Evolutionary conservation across 2,113 vertebrate species (phyloP).

Genomic region (Scalopus aquaticus): DNA sequence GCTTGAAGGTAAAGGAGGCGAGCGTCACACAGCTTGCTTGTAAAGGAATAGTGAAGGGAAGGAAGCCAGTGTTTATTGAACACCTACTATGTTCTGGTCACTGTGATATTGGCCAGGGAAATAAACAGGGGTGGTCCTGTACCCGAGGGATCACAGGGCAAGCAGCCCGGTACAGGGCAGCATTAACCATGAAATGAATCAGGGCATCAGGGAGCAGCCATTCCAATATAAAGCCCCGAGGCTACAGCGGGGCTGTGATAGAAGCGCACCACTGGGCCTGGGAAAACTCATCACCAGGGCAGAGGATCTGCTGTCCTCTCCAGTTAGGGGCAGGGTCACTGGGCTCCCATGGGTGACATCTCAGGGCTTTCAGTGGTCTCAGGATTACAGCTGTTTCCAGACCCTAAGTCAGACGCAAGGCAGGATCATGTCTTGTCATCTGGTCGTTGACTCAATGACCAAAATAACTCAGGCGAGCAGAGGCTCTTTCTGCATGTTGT

Average conservation of each 20-base stretch:
- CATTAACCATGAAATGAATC: neutral
- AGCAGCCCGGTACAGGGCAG: neutral
- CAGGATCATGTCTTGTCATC: neutral
- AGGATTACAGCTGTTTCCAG: neutral
- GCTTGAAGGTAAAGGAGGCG: neutral
- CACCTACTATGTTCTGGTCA: neutral
- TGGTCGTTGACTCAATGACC: neutral
- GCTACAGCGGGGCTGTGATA: neutral
- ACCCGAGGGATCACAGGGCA: neutral
- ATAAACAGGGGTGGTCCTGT: neutral
- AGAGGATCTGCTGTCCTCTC: neutral
- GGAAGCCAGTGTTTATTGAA: neutral
- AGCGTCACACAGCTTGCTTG: neutral
- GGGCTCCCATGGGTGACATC: neutral
- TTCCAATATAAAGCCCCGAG: neutral
- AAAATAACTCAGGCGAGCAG: constrained; percentile 27
- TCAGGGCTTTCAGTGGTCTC: neutral
- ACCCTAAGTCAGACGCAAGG: neutral
- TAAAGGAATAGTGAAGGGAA: neutral
- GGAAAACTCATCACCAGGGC: neutral
- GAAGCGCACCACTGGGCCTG: neutral
- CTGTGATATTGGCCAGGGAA: neutral
- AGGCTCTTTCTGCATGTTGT: neutral
- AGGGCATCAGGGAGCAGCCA: neutral
- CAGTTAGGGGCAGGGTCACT: neutral